Evolutionary conservation across 2,113 vertebrate species (phyloP).

Genomic region (Pagrus major): DNA sequence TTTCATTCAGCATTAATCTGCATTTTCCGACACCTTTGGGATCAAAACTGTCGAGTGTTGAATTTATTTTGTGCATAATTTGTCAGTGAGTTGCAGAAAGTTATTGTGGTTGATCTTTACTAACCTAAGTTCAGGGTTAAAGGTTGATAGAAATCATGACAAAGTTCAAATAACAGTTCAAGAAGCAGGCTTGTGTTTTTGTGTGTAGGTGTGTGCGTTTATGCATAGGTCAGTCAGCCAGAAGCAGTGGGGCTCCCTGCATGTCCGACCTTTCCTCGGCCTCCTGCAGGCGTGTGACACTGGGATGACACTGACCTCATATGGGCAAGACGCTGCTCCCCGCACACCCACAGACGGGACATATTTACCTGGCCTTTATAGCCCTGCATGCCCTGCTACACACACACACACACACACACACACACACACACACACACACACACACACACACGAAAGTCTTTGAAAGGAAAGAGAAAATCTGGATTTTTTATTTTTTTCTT

Average conservation of each 20-base stretch:
- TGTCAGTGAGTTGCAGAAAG: background rate
- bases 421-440: too few species aligned
- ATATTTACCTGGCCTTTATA: conserved; percentile 29
- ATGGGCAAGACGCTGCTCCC: background rate
- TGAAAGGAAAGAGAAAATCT: background rate
- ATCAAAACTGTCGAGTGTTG: too few species aligned
- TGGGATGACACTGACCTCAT: conserved; percentile 39
- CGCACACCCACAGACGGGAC: background rate
- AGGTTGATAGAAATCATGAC: conserved; percentile 3
- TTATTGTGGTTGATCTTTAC: background rate
- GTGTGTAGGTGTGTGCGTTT: background rate
- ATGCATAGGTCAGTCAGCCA: background rate
- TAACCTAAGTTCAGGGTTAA: background rate
- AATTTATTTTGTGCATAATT: too few species aligned
- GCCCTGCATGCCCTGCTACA: background rate
- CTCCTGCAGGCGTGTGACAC: conserved; percentile 32
- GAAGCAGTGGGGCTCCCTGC: conserved; percentile 13
- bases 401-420: too few species aligned
- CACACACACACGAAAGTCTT: background rate
- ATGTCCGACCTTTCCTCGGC: conserved; percentile 49
- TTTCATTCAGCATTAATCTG: too few species aligned
- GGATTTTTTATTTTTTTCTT: background rate
- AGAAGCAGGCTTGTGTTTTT: conserved; percentile 1
- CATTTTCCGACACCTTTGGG: too few species aligned
- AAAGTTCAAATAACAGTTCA: background rate